Evolutionary conservation across 2,113 vertebrate species (phyloP).

Genomic region (Coreoperca whiteheadi): DNA sequence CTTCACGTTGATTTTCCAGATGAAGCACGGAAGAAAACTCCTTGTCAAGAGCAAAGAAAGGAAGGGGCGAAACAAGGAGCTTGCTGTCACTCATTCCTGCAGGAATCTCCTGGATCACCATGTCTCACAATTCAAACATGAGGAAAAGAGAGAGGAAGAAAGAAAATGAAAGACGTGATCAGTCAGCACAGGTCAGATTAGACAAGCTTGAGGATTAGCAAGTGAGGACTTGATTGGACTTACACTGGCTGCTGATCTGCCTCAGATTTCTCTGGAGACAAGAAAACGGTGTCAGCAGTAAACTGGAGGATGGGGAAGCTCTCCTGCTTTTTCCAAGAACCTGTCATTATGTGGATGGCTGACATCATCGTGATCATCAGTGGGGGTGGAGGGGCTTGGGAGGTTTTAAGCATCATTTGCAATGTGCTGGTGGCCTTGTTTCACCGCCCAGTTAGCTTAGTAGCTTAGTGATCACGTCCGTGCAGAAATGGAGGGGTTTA

Average conservation of each 20-base stretch:
- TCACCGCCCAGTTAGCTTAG: slow-evolving; percentile 56
- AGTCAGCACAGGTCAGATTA: slow-evolving; percentile 73
- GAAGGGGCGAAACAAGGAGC: background rate
- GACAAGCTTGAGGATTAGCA: slow-evolving; percentile 70
- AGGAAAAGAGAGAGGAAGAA: slow-evolving; percentile 24
- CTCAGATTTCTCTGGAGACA: slow-evolving; percentile 31
- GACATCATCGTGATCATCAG: slow-evolving; percentile 55
- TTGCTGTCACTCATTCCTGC: slow-evolving; percentile 12
- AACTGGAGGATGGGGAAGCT: slow-evolving; percentile 50
- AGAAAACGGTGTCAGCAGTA: slow-evolving; percentile 64
- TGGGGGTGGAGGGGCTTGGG: slow-evolving; percentile 3
- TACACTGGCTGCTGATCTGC: slow-evolving; percentile 57
- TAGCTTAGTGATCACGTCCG: slow-evolving; percentile 72
- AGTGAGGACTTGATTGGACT: slow-evolving; percentile 76
- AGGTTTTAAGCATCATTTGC: slow-evolving; percentile 50
- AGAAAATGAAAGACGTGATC: slow-evolving; percentile 47
- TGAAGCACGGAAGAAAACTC: background rate
- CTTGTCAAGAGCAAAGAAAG: background rate
- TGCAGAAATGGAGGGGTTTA: slow-evolving; percentile 31
- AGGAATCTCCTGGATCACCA: slow-evolving; percentile 17
- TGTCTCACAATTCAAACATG: slow-evolving; percentile 12
- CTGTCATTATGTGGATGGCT: slow-evolving; percentile 56
- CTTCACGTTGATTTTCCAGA: background rate
- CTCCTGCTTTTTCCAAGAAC: slow-evolving; percentile 49
- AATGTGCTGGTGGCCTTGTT: slow-evolving; percentile 58